Percentiles rank a stretch among this genome's conserved stretches.
These are phyloP conservation scores for Genyomyrus donnyi DNA, from an alignment of 2,113 vertebrate genomes.

Conservation along the genomic window DNA sequence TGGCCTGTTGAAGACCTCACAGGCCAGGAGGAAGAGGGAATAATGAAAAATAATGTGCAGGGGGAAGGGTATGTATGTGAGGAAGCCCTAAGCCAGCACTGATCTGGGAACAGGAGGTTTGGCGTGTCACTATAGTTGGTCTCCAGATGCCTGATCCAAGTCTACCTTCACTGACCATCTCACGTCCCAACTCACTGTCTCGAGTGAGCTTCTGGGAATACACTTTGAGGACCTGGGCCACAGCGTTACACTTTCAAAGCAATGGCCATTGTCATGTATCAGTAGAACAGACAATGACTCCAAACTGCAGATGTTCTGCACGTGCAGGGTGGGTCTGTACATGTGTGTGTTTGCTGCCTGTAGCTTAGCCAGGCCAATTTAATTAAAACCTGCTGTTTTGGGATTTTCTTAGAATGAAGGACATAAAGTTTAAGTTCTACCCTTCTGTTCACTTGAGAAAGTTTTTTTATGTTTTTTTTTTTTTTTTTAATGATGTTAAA, in stretches of 20 bases:
- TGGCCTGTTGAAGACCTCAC: too few species aligned
- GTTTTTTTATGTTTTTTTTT: too few species aligned
- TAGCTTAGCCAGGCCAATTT: background rate
- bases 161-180: conserved; percentile 49
- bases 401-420: too few species aligned
- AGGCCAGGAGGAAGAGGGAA: too few species aligned
- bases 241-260: background rate
- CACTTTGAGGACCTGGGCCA: background rate
- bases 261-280: background rate
- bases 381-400: background rate
- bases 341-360: background rate
- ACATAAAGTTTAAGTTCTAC: too few species aligned
- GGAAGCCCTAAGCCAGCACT: too few species aligned
- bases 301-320: background rate
- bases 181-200: conserved; percentile 40
- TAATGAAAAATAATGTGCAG: too few species aligned
- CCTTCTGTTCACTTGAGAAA: too few species aligned
- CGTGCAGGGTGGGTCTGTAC: background rate
- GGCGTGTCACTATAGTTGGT: too few species aligned
- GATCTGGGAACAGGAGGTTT: too few species aligned
- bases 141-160: background rate
- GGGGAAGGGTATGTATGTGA: too few species aligned
- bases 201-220: conserved; percentile 33
- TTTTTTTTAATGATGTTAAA: too few species aligned
- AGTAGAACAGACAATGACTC: background rate